Base-by-base conservation (phyloP, 2,888 invertebrate species). In the Ethmia dodecea region DNA sequence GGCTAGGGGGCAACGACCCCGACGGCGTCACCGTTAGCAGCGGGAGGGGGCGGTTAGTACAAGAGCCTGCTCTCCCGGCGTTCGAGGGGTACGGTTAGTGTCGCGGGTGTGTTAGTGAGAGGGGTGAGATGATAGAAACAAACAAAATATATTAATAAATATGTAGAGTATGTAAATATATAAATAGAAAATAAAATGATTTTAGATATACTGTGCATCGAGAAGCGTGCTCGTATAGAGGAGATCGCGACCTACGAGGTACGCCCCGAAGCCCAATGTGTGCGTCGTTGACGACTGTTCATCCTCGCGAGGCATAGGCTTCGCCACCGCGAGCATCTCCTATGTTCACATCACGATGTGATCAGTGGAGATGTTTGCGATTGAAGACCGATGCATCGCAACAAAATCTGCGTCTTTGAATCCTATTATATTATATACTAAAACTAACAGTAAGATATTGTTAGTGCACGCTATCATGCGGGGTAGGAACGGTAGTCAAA, bases 401-500 rank as follows among this genome's bases (percentile, higher is more conserved):
- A 42, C 43, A 18, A 18, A n/a, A n/a, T n/a, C n/a, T n/a, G n/a
- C n/a, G n/a, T n/a, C n/a, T n/a, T n/a, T n/a, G n/a, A n/a, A n/a
- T 22, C 9, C 22, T 22, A 22, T 22, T 22, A 22, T n/a, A 22
- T 22, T n/a, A 22, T n/a, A n/a, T n/a, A n/a, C n/a, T n/a, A n/a
- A n/a, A n/a, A n/a, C n/a, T n/a, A 8, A 22, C 22, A 14, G 41
- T 41, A 40, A 43, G 26, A n/a, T n/a, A n/a, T n/a, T 31, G 40
- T 61, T 60, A 60, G 49, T 54, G 32, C n/a, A 25, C 37, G 37
- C 36, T 38, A 39, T 32, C 76, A 77, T 76, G 78, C 79, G 61
- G 55, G 58, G 45, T 51, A 45, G 42, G 65, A 66, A 74, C 80
- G 62, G 58, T 58, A 64, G 75, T 73, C 72, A 70, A 73, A 69